phyloP scores from a whole-genome alignment of 2,888 invertebrate species.

The Trichopria drosophilae region DNA sequence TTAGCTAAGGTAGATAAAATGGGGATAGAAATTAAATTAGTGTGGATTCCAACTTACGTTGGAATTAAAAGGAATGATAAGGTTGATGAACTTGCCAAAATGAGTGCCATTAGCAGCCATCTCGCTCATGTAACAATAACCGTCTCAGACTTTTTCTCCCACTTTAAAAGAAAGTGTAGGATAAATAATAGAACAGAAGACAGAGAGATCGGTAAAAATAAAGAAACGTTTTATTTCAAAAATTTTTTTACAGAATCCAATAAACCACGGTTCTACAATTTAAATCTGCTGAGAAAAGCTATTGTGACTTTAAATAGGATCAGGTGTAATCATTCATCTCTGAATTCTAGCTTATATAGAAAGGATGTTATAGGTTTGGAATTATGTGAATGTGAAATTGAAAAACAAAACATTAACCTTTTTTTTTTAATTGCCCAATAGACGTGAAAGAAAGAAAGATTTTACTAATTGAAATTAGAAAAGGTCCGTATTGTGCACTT shows the following conservation, averaged over 20 bases:
- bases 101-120: neutral
- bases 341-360: constrained; percentile 15
- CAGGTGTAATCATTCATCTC: constrained; percentile 9
- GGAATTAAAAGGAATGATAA: constrained; percentile 12
- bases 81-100: constrained; percentile 5
- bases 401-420: constrained; percentile 3
- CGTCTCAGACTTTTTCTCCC: neutral
- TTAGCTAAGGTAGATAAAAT: constrained; percentile 1
- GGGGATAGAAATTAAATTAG: neutral
- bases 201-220: neutral
- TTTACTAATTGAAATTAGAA: neutral
- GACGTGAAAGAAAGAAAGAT: neutral
- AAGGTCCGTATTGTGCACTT: constrained; percentile 8
- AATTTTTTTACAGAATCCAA: constrained; percentile 3
- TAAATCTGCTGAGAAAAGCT: constrained; percentile 9
- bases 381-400: constrained; percentile 8
- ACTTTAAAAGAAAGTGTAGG: constrained; percentile 5
- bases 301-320: constrained; percentile 16
- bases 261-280: constrained; percentile 5
- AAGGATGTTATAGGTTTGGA: constrained; percentile 6
- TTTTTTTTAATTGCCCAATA: constrained; percentile 11
- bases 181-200: neutral
- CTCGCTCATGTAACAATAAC: neutral
- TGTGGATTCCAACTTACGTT: constrained; percentile 13
- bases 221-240: constrained; percentile 13